Evolutionary conservation across 2,113 vertebrate genomes (phyloP).

Genomic region (Tympanuchus pallidicinctus): DNA sequence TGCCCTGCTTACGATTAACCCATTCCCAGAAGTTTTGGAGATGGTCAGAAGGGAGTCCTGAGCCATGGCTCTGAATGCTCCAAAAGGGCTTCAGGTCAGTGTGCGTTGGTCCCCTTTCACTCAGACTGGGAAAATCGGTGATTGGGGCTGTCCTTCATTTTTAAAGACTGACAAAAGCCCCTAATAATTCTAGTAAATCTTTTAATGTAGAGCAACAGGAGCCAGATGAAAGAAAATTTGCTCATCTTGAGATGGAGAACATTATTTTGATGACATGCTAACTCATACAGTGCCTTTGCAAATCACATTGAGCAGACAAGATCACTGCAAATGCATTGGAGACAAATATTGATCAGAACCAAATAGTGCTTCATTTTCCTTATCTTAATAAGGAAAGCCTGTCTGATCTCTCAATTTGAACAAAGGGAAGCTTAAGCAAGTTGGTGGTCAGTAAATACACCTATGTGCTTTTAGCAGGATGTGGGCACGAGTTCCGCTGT

Average conservation of each 20-base stretch:
- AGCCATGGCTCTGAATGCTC: accelerated
- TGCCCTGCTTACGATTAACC: not conserved
- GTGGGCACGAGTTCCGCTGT: slow-evolving; percentile 14
- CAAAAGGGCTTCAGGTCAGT: not conserved
- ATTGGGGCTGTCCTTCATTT: not conserved
- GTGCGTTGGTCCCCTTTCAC: not conserved
- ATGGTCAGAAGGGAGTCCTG: not conserved
- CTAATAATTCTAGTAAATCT: not conserved
- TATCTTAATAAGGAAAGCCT: not conserved
- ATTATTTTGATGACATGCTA: not conserved
- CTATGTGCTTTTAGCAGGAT: not conserved
- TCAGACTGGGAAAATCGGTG: not conserved
- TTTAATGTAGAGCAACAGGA: not conserved
- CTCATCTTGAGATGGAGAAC: not conserved
- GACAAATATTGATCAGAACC: not conserved
- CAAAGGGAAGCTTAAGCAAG: slow-evolving; percentile 22
- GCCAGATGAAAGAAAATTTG: not conserved
- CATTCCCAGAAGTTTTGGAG: not conserved
- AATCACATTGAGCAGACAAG: not conserved
- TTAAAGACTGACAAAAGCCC: not conserved
- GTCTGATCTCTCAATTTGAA: slow-evolving; percentile 15
- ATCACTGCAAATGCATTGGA: not conserved
- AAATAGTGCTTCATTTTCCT: not conserved
- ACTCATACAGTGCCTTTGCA: not conserved
- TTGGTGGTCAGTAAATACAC: slow-evolving; percentile 13